Conservation (phyloP, 2,888 invertebrate genomes). For the Cenopis cana region DNA sequence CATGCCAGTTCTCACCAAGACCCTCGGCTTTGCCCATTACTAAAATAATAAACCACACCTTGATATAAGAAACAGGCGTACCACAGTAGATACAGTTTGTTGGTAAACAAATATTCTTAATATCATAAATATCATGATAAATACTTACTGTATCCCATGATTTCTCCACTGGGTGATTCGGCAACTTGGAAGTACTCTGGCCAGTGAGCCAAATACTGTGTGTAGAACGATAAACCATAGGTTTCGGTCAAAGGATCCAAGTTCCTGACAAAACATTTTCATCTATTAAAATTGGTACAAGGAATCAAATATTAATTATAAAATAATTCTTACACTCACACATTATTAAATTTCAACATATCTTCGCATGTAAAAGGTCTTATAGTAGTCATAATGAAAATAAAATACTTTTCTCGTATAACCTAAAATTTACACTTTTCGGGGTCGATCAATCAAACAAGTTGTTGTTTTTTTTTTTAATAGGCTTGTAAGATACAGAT, state of each 20-base stretch:
- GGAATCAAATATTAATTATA: not conserved
- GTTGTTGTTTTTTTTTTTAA: not conserved
- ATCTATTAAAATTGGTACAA: slow-evolving; percentile 22
- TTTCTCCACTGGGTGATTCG: slow-evolving; percentile 97
- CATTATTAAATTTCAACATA: slow-evolving; percentile 97
- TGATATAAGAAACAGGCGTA: not conserved
- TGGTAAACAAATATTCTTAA: slow-evolving; percentile 10
- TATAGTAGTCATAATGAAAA: slow-evolving; percentile 92
- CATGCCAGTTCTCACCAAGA: slow-evolving; percentile 98
- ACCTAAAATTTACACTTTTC: slow-evolving; percentile 14
- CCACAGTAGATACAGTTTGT: not conserved
- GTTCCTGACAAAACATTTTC: slow-evolving; percentile 87
- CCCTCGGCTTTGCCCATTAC: slow-evolving; percentile 99
- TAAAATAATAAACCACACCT: slow-evolving; percentile 70
- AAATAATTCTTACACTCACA: slow-evolving; percentile 87
- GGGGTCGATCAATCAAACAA: not conserved
- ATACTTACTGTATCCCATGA: slow-evolving; percentile 98
- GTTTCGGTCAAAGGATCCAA: slow-evolving; percentile 99
- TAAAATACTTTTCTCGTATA: slow-evolving; percentile 16
- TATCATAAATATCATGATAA: not conserved
- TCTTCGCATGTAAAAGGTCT: slow-evolving; percentile 97
- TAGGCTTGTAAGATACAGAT: slow-evolving; percentile 18
- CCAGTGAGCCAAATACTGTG: slow-evolving; percentile 99
- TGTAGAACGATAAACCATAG: slow-evolving; percentile 97
- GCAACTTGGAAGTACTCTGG: slow-evolving; percentile 99